phyloP scores from a whole-genome alignment of 2,888 invertebrate species.

The Sialis lutaria region DNA sequence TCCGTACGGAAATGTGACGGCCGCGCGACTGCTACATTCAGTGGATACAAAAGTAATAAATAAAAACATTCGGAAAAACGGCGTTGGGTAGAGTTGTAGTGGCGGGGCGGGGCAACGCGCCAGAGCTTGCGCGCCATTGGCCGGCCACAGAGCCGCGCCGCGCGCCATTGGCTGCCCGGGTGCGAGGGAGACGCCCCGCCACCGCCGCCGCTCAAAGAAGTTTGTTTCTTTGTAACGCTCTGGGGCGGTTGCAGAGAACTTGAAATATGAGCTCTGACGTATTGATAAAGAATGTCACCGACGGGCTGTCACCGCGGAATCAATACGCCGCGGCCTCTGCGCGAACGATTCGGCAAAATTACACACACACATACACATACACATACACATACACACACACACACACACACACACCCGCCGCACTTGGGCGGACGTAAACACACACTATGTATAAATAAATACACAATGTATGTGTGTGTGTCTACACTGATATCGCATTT shows the following conservation, averaged over 20 bases:
- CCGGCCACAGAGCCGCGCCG: slow-evolving; percentile 15
- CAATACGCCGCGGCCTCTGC: slow-evolving; percentile 18
- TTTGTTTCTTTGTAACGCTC: slow-evolving; percentile 39
- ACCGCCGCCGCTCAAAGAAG: slow-evolving; percentile 20
- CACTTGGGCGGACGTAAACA: no score
- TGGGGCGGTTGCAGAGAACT: slow-evolving; percentile 30
- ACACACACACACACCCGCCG: no score
- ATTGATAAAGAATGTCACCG: slow-evolving; percentile 49
- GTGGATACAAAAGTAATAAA: slow-evolving; percentile 54
- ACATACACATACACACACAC: neutral
- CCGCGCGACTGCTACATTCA: slow-evolving; percentile 42
- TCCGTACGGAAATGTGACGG: slow-evolving; percentile 7
- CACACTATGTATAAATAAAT: no score
- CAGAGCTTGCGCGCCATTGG: slow-evolving; percentile 28
- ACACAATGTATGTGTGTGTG: no score
- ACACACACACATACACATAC: neutral
- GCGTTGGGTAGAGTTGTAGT: slow-evolving; percentile 20
- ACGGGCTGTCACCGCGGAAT: slow-evolving; percentile 42
- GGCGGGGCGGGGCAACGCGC: slow-evolving; percentile 16
- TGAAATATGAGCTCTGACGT: slow-evolving; percentile 33
- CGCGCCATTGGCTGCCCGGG: slow-evolving; percentile 18
- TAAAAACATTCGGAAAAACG: slow-evolving; percentile 41
- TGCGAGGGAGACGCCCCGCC: neutral
- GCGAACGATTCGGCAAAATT: neutral
- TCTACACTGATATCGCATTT: no score